Evolutionary conservation across 2,113 vertebrate genomes (phyloP).

Genomic region (Halcyon senegalensis): DNA sequence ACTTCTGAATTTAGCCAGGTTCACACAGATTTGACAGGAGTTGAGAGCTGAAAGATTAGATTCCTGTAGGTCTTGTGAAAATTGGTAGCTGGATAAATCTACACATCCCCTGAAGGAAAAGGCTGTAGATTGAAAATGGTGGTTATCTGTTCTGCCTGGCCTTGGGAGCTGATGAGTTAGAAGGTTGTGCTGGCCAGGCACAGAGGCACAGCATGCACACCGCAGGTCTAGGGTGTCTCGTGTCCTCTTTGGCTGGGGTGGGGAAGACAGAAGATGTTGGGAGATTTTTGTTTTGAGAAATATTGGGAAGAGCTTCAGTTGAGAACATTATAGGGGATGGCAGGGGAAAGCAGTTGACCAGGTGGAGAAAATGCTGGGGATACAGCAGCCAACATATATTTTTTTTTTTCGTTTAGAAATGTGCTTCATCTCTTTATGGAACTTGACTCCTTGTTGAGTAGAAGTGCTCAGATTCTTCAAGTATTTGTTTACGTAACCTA

Average conservation of each 20-base stretch:
- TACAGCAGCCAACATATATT: neutral
- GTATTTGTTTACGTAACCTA: neutral
- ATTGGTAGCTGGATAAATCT: neutral
- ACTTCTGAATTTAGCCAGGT: neutral
- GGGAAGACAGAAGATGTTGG: neutral
- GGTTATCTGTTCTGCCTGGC: neutral
- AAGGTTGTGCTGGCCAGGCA: neutral
- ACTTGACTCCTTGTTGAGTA: neutral
- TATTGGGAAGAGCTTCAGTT: neutral
- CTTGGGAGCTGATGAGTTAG: neutral
- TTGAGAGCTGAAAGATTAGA: neutral
- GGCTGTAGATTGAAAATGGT: neutral
- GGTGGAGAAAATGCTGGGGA: neutral
- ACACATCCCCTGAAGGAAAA: neutral
- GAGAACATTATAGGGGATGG: neutral
- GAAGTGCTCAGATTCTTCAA: neutral
- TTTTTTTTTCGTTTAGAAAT: neutral
- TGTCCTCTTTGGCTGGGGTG: neutral
- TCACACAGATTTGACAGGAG: neutral
- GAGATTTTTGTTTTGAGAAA: neutral
- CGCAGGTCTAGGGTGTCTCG: neutral
- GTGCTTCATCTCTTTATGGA: neutral
- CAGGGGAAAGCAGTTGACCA: neutral
- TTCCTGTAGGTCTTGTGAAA: slow-evolving; percentile 26
- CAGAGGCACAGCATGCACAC: too few relatives aligned